Evolutionary conservation across 1,140 invertebrate genomes (phyloP).

Genomic region (Caenorhabditis tropicalis): DNA sequence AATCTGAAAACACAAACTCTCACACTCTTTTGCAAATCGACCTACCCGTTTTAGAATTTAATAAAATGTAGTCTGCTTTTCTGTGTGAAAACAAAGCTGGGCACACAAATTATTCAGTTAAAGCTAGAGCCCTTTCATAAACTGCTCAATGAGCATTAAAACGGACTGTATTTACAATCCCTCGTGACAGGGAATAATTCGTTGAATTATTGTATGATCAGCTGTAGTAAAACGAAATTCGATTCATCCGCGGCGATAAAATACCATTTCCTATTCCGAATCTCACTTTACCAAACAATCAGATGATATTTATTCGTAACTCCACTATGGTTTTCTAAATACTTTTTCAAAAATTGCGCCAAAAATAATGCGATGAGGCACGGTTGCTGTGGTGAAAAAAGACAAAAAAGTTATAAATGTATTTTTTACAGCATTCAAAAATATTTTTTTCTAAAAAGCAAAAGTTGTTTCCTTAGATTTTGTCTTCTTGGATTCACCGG

Average conservation of each 20-base stretch:
- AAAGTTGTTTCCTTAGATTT: conserved; percentile 20
- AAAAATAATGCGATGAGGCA: not conserved
- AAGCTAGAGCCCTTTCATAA: not conserved
- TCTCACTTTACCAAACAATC: not conserved
- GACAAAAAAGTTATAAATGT: no score
- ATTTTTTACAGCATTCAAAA: no score
- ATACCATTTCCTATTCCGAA: not conserved
- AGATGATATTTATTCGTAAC: not conserved
- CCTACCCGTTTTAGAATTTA: not conserved
- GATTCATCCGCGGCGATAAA: not conserved
- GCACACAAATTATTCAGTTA: conserved; percentile 4
- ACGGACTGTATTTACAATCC: conserved; percentile 3
- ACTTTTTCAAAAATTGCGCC: no score
- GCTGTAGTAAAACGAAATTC: not conserved
- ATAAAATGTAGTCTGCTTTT: conserved; percentile 24
- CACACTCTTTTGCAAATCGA: not conserved
- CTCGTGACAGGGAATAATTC: conserved; percentile 18
- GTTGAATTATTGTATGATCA: not conserved
- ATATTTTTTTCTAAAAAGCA: not conserved
- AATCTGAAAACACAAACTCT: not conserved
- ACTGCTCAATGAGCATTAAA: conserved; percentile 20
- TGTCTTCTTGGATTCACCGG: not conserved
- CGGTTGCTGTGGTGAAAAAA: not conserved
- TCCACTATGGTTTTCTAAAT: not conserved
- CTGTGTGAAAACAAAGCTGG: conserved; percentile 1